Base-by-base conservation (phyloP, 1,140 invertebrate species). In the Orussus abietinus region DNA sequence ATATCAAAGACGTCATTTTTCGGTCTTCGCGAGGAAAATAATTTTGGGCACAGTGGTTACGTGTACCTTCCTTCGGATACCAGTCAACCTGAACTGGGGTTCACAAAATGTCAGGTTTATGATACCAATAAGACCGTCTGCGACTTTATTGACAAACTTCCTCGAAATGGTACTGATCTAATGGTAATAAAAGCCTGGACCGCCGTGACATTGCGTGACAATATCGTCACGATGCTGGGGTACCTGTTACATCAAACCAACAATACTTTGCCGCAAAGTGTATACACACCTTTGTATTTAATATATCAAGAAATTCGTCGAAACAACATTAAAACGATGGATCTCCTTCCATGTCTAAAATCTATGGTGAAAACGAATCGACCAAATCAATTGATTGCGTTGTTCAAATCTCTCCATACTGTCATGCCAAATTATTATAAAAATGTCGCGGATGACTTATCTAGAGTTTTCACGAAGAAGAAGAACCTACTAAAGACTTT, bases 211-310 rank as follows among this genome's bases (percentile, higher is more conserved):
- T 38, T 57, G 32, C 48, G 53, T 29, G 51, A 63, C 44, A 60
- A 63, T 38, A 58, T 60, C 30, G 47, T 53, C 38, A 48, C 44
- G 15, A 46, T 59, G 41, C 47, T 57, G 33, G 54, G 51, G 34
- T 52, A 54, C 45, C 47, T 64, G 45, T 49, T 57, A 52, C 54
- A 59, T 28, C 51, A 53, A 43, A 38, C 38, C 36, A 53, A 51
- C 42, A 50, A 49, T 28, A 38, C 46, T 21, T 53, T 57, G 33
- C 39, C 42, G 15, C 50, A 42, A 30, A 49, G 48, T 41, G 48
- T 32, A 28, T 47, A 53, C 39, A 45, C 49, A 33, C 48, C 48
- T 36, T 39, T 60, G 41, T 44, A 50, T 49, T 41, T 63, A 34
- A 43, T 57, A 44, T 54, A 45, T 44, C 26, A 47, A 26, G 46